Conservation (phyloP, 1,140 invertebrate genomes). For the Melipona quadrifasciata region DNA sequence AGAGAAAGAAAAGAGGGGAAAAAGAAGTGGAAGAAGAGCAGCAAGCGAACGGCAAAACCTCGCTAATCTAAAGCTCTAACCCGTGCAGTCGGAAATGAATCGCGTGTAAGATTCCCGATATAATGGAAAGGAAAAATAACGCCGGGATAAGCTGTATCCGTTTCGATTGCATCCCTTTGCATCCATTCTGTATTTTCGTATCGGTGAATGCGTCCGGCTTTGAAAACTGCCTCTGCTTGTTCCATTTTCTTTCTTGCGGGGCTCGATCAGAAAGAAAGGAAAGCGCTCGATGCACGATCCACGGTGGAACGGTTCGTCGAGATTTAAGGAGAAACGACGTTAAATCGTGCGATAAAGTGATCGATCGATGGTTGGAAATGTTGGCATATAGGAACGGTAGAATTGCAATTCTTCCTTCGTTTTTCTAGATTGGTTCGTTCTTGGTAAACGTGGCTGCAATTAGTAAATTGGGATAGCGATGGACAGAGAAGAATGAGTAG, state of each 20-base stretch:
- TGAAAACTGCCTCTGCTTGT: constrained; percentile 23
- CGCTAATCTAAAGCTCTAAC: constrained; percentile 49
- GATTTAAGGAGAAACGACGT: background rate
- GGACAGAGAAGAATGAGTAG: constrained; percentile 14
- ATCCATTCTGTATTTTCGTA: background rate
- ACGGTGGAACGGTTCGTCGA: background rate
- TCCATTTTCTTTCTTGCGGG: background rate
- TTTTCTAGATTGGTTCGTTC: background rate
- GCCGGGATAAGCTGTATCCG: constrained; percentile 33
- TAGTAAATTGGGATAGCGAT: background rate
- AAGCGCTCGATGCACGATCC: background rate
- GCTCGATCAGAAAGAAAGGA: background rate
- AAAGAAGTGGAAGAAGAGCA: constrained; percentile 20
- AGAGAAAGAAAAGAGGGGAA: too few relatives aligned
- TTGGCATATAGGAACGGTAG: background rate
- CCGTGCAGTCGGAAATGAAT: constrained; percentile 63
- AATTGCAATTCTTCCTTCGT: background rate
- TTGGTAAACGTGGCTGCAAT: too few relatives aligned
- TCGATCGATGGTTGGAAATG: background rate
- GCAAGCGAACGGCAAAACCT: constrained; percentile 51
- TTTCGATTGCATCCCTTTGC: constrained; percentile 16
- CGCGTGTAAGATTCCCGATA: constrained; percentile 56
- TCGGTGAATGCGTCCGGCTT: constrained; percentile 38
- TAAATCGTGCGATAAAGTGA: background rate
- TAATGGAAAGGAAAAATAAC: constrained; percentile 55